Evolutionary conservation across 2,888 invertebrate species (phyloP).

Genomic region (Eubasilissa splendida): DNA sequence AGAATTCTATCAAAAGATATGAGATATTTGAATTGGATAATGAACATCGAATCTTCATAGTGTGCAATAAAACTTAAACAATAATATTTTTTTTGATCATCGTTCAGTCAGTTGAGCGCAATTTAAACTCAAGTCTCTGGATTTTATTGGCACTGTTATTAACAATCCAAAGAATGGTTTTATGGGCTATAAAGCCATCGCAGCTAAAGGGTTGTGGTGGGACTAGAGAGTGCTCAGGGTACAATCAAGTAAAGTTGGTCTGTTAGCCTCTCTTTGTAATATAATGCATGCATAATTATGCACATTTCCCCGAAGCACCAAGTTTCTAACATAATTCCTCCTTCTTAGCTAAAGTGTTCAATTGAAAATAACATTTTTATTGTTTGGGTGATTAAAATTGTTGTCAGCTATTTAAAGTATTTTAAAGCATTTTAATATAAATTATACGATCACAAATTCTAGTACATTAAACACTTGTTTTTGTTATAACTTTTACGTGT

Average conservation of each 20-base stretch:
- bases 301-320: conserved; percentile 13
- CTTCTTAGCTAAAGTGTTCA: conserved; percentile 3
- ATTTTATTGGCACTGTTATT: conserved; percentile 52
- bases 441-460: too few relatives aligned
- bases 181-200: conserved; percentile 46
- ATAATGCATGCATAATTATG: conserved; percentile 42
- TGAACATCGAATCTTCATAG: background rate
- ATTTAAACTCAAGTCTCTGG: conserved; percentile 45
- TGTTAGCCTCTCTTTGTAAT: conserved; percentile 5
- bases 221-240: conserved; percentile 32
- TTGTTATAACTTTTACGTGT: too few relatives aligned
- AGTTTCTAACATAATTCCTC: background rate
- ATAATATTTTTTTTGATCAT: background rate
- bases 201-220: conserved; percentile 36
- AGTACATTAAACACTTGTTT: too few relatives aligned
- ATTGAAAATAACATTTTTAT: conserved; percentile 6
- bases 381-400: background rate
- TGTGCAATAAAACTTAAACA: background rate
- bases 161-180: conserved; percentile 47
- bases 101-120: conserved; percentile 40
- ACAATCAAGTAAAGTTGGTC: conserved; percentile 40
- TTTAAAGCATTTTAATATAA: too few relatives aligned
- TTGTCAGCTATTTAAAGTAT: too few relatives aligned
- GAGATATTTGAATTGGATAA: background rate
- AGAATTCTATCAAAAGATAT: too few relatives aligned